Evolutionary conservation across 2,113 vertebrate genomes (phyloP), one percentile per base, ranked within the genome.

Genomic region (Microcebus murinus): DNA sequence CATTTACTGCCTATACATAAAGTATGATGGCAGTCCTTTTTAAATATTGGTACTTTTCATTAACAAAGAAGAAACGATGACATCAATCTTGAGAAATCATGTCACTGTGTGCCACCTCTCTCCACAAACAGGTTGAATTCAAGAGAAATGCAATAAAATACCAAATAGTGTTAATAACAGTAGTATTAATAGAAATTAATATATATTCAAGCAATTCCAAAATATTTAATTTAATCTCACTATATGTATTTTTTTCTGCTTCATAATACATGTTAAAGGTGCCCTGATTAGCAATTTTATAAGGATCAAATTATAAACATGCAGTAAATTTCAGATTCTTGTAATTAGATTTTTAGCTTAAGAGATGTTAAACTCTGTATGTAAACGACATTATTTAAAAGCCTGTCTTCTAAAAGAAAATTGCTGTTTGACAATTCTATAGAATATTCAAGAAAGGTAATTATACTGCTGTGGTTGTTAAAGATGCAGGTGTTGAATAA

Each of bases 361-460:
- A 96, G 97, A 97, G 96, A 98, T 98, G 97, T 98, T 99, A 99
- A 98, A 97, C 97, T 98, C 97, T 96, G 97, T 98, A 97, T 98
- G 96, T 97, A 98, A 98, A 98, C 0, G 98, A 45, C 96, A 97
- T 98, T 98, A 98, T 98, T 98, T 98, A 98, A 98, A 98, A 98
- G 98, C 97, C 97, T 98, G 97, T 97, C 98, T 98, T 98, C 97
- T 98, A 96, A 98, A 98, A 98, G 98, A 98, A 98, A 98, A 99
- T 99, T 98, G 98, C 98, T 98, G 97, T 98, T 98, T 98, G 98
- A 98, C 98, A 98, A 98, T 99, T 98, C 98, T 98, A 98, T 98
- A 99, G 98, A 99, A 98, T 98, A 98, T 98, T 98, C 98, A 98
- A 98, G 98, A 98, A 99, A 98, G 98, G 97, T 98, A 99, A 99